Base-by-base conservation (phyloP, 2,113 vertebrate genomes). In the Bos indicus region DNA sequence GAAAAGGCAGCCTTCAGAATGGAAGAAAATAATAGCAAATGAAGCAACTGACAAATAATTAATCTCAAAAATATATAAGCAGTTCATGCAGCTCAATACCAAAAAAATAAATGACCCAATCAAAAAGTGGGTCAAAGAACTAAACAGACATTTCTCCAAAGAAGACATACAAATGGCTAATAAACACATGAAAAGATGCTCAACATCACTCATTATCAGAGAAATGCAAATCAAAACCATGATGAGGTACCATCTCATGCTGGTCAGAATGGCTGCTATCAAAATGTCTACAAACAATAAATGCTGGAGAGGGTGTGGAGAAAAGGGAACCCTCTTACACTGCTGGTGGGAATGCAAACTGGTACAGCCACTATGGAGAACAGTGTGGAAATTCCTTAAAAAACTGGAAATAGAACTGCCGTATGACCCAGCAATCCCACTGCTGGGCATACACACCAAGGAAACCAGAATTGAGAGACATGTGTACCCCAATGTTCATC, bases 181-280 rank as follows among this genome's bases (percentile, higher is more conserved):
- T 10, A 71, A 71, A 21, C 17, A 36, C 64, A 71, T 71, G n/a
- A 36, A 36, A 36, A 71, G n/a, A 71, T 36, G n/a, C n/a, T 71
- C 64, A 71, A 12, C 64, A 12, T 71, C n/a, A 71, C 64, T 23
- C 64, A 36, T 36, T 71, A 36, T 36, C 64, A 71, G 64, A 36
- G 19, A 36, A 23, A 36, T 23, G 64, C 64, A 71, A 71, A 71
- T 71, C 64, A 71, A 71, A 71, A 71, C 64, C 64, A 71, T 10
- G 5, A 3, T 36, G 64, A 71, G n/a, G 64, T 71, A 36, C 2
- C n/a, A n/a, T 23, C 19, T 71, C 19, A 71, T 0, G 0, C n/a
- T 11, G n/a, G n/a, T 71, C 64, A 36, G 64, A 36, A 71, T 23
- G 64, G n/a, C n/a, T 71, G 64, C 19, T 11, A 36, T 71, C 64